Base-by-base conservation (phyloP, 2,113 vertebrate genomes). In the Brienomyrus brachyistius region DNA sequence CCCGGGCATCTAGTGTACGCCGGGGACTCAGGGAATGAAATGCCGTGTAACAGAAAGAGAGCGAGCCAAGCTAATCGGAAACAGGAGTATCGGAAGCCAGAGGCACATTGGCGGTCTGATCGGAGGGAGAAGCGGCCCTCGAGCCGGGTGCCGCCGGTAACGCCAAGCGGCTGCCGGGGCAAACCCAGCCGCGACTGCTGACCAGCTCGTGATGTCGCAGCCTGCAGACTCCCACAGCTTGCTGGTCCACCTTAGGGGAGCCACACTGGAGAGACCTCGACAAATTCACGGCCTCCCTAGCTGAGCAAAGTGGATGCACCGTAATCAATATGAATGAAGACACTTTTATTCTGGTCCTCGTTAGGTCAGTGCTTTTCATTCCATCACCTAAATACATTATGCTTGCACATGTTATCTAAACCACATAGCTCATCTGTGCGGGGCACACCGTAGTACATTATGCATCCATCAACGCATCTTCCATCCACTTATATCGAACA, bases 131-230 rank as follows among this genome's bases (percentile, higher is more conserved):
- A 17, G 35, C 35, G 5, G 27, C 70, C 70, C 70, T 15, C 11
- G 66, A 35, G 66, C 7, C 31, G 13, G 70, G 10, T 19, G 7
- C 35, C 7, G 15, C 15, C 40, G 40, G 40, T 40, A 40, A 40
- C 40, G 40, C 40, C 40, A 2, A 40, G 40, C 15, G 35, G 91
- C 93, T 98, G 97, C 97, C 98, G 97, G 90, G 98, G 88, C 98
- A 97, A 90, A 97, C 96, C 97, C 98, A 99, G 8, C 97, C 0
- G 98, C 40, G 98, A 98, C 89, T 98, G 17, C 98, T 99, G 48
- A 97, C 97, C 0, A 98, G 50, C 97, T 1, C 40, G 40, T 2
- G 1, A 1, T 40, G 40, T 40, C 40, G 2, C 2, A 1, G 40
- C 40, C 40, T 88, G 97, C 97, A 93, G 98, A 99, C 88, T 98